These are phyloP conservation scores for Metacarcinus magister DNA, from an alignment of 2,888 invertebrate genomes.

Conservation along the genomic window DNA sequence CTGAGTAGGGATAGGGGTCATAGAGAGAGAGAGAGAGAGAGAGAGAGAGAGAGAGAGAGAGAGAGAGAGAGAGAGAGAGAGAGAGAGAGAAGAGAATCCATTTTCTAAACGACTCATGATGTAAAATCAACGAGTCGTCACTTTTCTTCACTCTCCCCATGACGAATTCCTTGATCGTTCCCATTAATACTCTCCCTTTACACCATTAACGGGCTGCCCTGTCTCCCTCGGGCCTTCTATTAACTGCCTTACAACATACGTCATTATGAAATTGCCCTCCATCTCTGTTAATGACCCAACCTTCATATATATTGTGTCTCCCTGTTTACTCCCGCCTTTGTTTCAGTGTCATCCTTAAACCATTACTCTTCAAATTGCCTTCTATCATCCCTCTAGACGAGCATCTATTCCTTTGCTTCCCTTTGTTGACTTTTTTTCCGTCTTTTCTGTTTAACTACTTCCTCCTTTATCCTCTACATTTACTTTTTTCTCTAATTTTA, in stretches of 20 bases:
- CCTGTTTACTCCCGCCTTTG: conserved; percentile 10
- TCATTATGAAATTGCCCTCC: neutral
- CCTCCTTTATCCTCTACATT: neutral
- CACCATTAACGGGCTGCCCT: neutral
- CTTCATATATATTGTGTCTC: neutral
- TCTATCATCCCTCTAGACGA: neutral
- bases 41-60: conserved; percentile 57
- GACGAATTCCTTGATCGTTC: neutral
- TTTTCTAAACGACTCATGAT: neutral
- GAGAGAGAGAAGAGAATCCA: neutral
- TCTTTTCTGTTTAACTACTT: neutral
- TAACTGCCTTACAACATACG: neutral
- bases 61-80: conserved; percentile 64
- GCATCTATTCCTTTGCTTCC: neutral
- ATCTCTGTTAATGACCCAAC: conserved; percentile 6
- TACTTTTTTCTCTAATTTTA: too few species aligned
- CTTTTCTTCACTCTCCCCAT: neutral
- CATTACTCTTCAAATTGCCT: neutral
- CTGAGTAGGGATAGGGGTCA: neutral
- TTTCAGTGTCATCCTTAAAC: neutral
- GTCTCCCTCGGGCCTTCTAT: neutral
- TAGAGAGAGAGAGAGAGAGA: conserved; percentile 46
- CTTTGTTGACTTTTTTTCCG: neutral
- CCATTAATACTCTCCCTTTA: neutral
- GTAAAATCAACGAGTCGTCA: neutral